Conservation (phyloP, 2,888 invertebrate genomes). For the Chirona hameri region DNA sequence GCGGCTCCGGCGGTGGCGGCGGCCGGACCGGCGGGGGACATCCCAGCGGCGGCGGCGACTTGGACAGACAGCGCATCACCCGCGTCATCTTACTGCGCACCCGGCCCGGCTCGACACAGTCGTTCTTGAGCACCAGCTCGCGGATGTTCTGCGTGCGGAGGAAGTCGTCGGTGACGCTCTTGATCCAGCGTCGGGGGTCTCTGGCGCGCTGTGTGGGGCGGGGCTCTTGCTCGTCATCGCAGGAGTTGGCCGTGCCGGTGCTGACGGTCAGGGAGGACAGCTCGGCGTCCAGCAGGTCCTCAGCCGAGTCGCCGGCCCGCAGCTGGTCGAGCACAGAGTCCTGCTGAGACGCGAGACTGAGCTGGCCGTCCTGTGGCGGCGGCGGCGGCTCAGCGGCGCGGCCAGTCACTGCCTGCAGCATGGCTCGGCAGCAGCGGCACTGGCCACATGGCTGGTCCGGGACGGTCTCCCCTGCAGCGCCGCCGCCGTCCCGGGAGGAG, state of each 20-base stretch:
- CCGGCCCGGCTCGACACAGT: background rate
- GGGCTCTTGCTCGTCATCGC: background rate
- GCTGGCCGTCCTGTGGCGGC: background rate
- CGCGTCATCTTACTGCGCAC: slow-evolving; percentile 23
- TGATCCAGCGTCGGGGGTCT: background rate
- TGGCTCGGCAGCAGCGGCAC: background rate
- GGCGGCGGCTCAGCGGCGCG: background rate
- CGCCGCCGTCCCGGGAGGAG: background rate
- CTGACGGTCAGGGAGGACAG: background rate
- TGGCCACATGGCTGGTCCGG: background rate
- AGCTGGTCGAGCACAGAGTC: background rate
- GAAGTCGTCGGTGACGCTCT: slow-evolving; percentile 2
- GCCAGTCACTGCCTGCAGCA: background rate
- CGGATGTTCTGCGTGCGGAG: background rate
- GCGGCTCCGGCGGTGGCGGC: background rate
- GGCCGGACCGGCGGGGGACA: background rate
- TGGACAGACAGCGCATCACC: background rate
- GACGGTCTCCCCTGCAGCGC: too few relatives aligned
- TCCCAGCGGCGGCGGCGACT: background rate
- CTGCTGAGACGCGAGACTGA: background rate
- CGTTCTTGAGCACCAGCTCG: background rate
- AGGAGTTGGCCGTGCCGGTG: background rate
- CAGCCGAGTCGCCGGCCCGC: background rate
- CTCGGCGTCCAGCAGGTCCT: background rate
- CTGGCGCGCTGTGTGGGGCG: background rate